Percentiles rank a stretch among this genome's conserved stretches.
These are phyloP conservation scores for Uropsilus gracilis DNA, from an alignment of 2,113 vertebrate genomes.

Conservation along the genomic window DNA sequence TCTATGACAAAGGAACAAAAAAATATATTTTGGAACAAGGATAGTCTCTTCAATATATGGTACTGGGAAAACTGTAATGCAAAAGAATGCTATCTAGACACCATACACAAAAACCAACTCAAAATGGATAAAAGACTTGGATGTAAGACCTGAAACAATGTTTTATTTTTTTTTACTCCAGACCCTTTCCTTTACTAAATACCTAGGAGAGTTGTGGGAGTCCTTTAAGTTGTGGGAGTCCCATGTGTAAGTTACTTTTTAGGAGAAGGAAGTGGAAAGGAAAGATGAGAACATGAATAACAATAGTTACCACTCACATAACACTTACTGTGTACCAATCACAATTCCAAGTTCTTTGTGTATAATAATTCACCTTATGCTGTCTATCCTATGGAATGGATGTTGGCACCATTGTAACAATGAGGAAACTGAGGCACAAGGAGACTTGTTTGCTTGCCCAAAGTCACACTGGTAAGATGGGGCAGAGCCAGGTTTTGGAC, in stretches of 20 bases:
- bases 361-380: background rate
- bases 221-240: background rate
- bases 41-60: too few species aligned
- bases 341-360: conserved; percentile 1
- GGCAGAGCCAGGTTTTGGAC: background rate
- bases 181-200: conserved; percentile 24
- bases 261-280: background rate
- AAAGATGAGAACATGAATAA: background rate
- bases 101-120: too few species aligned
- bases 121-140: too few species aligned
- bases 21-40: too few species aligned
- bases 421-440: background rate
- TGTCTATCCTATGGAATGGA: background rate
- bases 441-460: conserved; percentile 1
- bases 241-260: background rate
- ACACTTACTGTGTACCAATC: background rate
- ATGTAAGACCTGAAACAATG: too few species aligned
- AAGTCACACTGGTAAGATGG: background rate
- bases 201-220: background rate
- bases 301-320: background rate
- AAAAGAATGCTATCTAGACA: too few species aligned
- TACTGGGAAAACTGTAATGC: too few species aligned
- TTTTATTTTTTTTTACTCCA: background rate
- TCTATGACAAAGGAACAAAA: too few species aligned
- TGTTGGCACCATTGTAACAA: background rate